Evolutionary conservation across 1,140 invertebrate species (phyloP), one percentile per base, ranked within the genome.

Genomic region (Aphidius gifuensis): DNA sequence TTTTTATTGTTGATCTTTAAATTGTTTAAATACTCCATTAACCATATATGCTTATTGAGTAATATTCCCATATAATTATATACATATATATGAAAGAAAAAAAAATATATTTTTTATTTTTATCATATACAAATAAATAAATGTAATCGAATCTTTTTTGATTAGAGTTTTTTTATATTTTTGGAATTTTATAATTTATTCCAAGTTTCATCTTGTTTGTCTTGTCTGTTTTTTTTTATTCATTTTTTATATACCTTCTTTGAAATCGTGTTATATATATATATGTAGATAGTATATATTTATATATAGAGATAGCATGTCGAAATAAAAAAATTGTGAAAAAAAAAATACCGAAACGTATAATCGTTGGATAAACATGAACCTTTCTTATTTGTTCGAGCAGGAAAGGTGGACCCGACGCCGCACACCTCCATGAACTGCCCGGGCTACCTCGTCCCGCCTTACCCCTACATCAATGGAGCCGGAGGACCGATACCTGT

Each of bases 361-460:
- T 65, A 65, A 66, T 61, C 60, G 60, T 38, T 47, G 21, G 60
- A 61, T 66, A 63, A 64, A 61, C 65, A 60, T 57, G 23, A 63
- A 55, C 64, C 61, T 72, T 66, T 48, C 67, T 66, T 73, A 57
- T 74, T 71, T 67, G 54, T 66, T 58, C 47, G 39, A 68, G 68
- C 83, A 93, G 92, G 91, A 83, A 94, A 94, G 84, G 87, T 92
- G 72, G 92, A 94, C 71, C 88, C 90, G n/a, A 86, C 88, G 72
- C 85, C 88, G 58, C 91, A 92, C 77, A 87, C 90, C 68, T 86
- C 88, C 66, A 86, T 90, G 58, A 93, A 93, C 84, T 92, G 93
- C 84, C 92, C 94, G 90, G 91, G 91, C 74, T 94, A 93, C 84
- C 86, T 93, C 73, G 89, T 93, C 75, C 89, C 90, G 58, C 91